A percentile compares a stretch with the other conserved stretches of the same genome.
Conservation (phyloP, 2,797 vertebrate species). For the Brachymystax lenok region DNA sequence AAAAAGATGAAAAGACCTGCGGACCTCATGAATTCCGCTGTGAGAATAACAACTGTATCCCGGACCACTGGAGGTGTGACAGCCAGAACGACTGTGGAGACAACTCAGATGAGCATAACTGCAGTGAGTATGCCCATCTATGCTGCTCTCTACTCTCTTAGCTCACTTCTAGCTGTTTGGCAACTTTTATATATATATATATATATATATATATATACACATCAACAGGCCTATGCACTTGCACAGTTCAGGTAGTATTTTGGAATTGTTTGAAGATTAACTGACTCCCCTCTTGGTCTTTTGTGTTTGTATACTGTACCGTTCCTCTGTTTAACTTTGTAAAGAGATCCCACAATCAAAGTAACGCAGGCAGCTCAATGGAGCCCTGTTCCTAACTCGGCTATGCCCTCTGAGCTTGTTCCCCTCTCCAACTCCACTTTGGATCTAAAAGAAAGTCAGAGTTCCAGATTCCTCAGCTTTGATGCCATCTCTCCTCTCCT, state of each 20-base stretch:
- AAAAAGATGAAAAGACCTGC: constrained; percentile 97
- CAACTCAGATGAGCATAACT: constrained; percentile 96
- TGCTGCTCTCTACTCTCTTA: constrained; percentile 26
- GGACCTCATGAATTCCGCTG: constrained; percentile 98
- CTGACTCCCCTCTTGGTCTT: constrained; percentile 19
- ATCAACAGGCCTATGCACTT: constrained; percentile 34
- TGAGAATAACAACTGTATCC: constrained; percentile 99
- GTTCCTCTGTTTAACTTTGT: constrained; percentile 25
- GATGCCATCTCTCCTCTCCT: constrained; percentile 15
- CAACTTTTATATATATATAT: constrained; percentile 4
- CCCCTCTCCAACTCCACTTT: constrained; percentile 26
- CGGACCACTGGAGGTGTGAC: constrained; percentile 98
- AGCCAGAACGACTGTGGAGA: constrained; percentile 98
- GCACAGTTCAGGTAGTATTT: constrained; percentile 26
- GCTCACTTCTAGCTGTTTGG: constrained; percentile 44
- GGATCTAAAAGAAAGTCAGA: constrained; percentile 22
- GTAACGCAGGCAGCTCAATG: constrained; percentile 11
- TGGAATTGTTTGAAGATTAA: constrained; percentile 34
- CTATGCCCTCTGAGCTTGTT: constrained; percentile 21
- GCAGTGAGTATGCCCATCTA: constrained; percentile 86
- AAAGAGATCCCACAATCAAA: constrained; percentile 30
- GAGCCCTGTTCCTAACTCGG: constrained; percentile 11
- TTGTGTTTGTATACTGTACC: constrained; percentile 10
- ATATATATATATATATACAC: too few relatives aligned
- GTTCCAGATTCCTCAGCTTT: constrained; percentile 17